Evolutionary conservation across 1,140 invertebrate genomes (phyloP).

Genomic region (Drosophila lowei): DNA sequence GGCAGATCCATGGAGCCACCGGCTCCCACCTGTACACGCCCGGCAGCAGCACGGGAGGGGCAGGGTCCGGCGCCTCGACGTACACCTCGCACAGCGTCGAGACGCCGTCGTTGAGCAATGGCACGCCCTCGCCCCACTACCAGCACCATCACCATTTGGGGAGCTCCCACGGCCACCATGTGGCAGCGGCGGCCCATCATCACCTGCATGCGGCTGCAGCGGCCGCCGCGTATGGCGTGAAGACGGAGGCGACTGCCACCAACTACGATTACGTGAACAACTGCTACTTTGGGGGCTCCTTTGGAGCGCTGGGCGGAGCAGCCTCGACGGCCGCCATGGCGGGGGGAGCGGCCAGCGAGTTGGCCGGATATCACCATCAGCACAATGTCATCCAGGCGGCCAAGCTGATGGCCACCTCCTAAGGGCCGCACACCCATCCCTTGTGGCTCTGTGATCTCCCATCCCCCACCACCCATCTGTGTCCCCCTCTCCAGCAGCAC

Average conservation of each 20-base stretch:
- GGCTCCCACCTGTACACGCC: slow-evolving; percentile 61
- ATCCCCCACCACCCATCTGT: slow-evolving; percentile 19
- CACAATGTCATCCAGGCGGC: slow-evolving; percentile 91
- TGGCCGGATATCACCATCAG: slow-evolving; percentile 89
- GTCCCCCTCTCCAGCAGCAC: slow-evolving; percentile 15
- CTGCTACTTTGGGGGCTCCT: slow-evolving; percentile 77
- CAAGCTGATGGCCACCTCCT: slow-evolving; percentile 91
- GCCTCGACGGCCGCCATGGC: slow-evolving; percentile 69
- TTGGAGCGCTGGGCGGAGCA: slow-evolving; percentile 61
- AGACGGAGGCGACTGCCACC: slow-evolving; percentile 75
- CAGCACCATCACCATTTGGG: slow-evolving; percentile 74
- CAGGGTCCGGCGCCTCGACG: slow-evolving; percentile 53
- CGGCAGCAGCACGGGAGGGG: slow-evolving; percentile 55
- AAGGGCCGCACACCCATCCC: slow-evolving; percentile 51
- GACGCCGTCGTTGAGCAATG: slow-evolving; percentile 67
- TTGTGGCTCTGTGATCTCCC: slow-evolving; percentile 58
- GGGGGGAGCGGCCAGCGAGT: slow-evolving; percentile 79
- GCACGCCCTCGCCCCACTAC: slow-evolving; percentile 77
- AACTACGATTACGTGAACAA: slow-evolving; percentile 83
- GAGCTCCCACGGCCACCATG: slow-evolving; percentile 61
- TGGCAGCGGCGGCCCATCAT: slow-evolving; percentile 76
- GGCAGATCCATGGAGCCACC: slow-evolving; percentile 51
- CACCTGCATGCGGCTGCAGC: slow-evolving; percentile 66
- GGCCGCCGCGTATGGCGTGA: slow-evolving; percentile 71
- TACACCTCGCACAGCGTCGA: slow-evolving; percentile 66